Evolutionary conservation across 2,113 vertebrate species (phyloP), one percentile per base, ranked within the genome.

Genomic region (Tychaedon coryphoeus): DNA sequence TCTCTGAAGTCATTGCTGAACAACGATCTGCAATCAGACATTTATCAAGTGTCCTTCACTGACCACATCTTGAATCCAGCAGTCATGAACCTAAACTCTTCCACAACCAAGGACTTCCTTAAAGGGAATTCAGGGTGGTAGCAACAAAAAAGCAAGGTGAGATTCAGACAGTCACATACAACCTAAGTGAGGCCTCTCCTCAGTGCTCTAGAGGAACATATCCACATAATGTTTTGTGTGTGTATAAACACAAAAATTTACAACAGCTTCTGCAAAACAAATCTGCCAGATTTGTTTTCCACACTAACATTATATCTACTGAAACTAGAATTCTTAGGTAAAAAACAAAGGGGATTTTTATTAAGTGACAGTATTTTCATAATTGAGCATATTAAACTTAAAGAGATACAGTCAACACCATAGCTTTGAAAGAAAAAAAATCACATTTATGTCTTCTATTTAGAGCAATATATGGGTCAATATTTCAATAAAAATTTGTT

Each of bases 261-360:
- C 58, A 93, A 80, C 90, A 96, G 62, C 26, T 69, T 90, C 67
- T 92, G 31, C 75, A 40, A 40, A 40, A 40, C 13, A 40, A 40
- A 40, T 40, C 40, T 40, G 14, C 96, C 58, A 95, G 79, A 54
- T 91, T 86, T 96, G 77, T 96, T 97, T 93, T 86, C 56, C 50
- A 86, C 91, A 92, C 79, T 93, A 97, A 81, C 56, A 81, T 85
- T 81, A 91, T 40, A 96, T 42, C 20, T 65, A 83, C 94, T 94
- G 86, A 97, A 97, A 94, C 50, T 93, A 95, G 96, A 97, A 94
- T 28, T 81, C 86, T 94, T 92, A 69, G 57, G 62, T 89, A 92
- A 94, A 94, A 91, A 84, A 12, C 25, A 75, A 93, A 92, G 51
- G 43, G 19, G 22, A 42, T 86, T 85, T 95, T 82, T 60, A 85